phyloP scores from a whole-genome alignment of 2,888 invertebrate genomes.

The Sclerodermus sp. region DNA sequence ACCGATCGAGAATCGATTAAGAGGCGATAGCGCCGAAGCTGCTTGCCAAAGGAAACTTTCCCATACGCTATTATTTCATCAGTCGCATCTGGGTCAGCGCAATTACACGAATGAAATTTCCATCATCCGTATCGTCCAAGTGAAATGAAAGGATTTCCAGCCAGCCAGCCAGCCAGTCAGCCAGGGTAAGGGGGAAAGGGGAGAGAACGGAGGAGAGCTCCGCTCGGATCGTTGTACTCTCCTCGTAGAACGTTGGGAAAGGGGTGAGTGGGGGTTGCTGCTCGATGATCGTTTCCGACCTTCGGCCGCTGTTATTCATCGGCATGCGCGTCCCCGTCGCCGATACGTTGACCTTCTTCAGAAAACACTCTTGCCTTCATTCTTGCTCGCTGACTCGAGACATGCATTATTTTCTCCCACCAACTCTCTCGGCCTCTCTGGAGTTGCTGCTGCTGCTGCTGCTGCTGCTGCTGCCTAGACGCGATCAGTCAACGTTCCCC shows the following conservation, averaged over 20 bases:
- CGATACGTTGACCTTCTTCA: slow-evolving; percentile 39
- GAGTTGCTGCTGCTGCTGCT: background rate
- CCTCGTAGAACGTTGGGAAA: too few relatives aligned
- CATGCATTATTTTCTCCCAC: slow-evolving; percentile 28
- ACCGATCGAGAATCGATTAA: too few relatives aligned
- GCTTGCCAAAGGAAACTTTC: too few relatives aligned
- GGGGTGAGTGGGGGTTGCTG: too few relatives aligned
- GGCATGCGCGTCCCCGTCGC: slow-evolving; percentile 22
- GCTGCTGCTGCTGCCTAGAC: background rate
- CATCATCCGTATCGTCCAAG: too few relatives aligned
- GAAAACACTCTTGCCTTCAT: slow-evolving; percentile 39
- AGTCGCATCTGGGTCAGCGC: too few relatives aligned
- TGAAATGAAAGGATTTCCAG: too few relatives aligned
- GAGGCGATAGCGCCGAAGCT: too few relatives aligned
- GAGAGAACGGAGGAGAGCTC: too few relatives aligned
- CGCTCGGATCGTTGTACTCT: too few relatives aligned
- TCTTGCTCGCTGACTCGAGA: slow-evolving; percentile 33
- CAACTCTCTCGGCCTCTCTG: slow-evolving; percentile 9
- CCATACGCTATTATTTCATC: too few relatives aligned
- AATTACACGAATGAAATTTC: too few relatives aligned
- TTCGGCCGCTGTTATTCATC: slow-evolving; percentile 25
- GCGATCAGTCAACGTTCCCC: background rate
- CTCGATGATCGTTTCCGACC: slow-evolving; percentile 14
- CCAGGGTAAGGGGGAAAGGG: background rate
- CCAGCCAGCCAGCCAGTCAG: background rate